Evolutionary conservation across 2,888 invertebrate genomes (phyloP).

Genomic region (Idaea aversata): DNA sequence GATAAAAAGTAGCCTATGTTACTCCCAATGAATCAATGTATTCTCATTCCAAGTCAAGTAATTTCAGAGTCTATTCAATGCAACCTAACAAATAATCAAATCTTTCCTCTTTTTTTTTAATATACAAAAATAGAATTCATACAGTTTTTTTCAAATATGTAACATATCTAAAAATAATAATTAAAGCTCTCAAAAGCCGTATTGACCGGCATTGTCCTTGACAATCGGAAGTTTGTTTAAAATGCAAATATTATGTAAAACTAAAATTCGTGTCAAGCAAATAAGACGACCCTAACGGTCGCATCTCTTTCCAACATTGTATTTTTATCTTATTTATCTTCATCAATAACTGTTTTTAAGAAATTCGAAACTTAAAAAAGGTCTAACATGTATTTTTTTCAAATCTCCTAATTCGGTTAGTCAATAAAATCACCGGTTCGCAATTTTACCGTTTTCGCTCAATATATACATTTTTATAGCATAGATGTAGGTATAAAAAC

Average conservation of each 20-base stretch:
- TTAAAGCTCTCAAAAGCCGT: constrained; percentile 4
- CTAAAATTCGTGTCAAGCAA: constrained; percentile 25
- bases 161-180: neutral
- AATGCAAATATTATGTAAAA: constrained; percentile 42
- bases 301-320: constrained; percentile 19
- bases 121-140: too few relatives aligned
- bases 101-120: too few relatives aligned
- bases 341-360: constrained; percentile 39
- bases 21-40: too few relatives aligned
- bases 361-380: constrained; percentile 30
- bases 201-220: constrained; percentile 20
- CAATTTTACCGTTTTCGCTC: neutral
- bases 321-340: constrained; percentile 38
- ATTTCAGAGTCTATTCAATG: too few relatives aligned
- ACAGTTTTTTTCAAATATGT: too few relatives aligned
- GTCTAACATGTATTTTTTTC: constrained; percentile 32
- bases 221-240: constrained; percentile 19
- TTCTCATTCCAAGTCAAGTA: too few relatives aligned
- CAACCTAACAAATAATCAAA: too few relatives aligned
- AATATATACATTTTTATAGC: neutral
- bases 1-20: too few relatives aligned
- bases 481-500: neutral
- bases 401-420: neutral
- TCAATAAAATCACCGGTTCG: neutral
- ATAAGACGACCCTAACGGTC: constrained; percentile 52